Base-by-base conservation (phyloP, 2,888 invertebrate species). In the Drosophila neonasuta region DNA sequence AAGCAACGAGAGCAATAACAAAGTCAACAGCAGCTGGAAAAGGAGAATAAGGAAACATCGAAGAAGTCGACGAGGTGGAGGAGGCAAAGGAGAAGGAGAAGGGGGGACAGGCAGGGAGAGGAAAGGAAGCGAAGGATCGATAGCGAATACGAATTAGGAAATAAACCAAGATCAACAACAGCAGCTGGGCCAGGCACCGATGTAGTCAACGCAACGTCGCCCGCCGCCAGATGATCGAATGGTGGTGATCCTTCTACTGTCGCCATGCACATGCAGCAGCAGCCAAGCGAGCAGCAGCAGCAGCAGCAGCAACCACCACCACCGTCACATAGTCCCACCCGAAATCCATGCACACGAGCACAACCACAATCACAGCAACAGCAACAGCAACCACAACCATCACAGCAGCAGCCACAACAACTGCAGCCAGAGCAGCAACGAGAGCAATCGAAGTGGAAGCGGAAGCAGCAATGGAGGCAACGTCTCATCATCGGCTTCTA, bases 211-310 rank as follows among this genome's bases (percentile, higher is more conserved):
- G 74, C 80, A 59, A 66, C 51, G 74, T 65, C 46, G 62, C 13
- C 70, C 79, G 78, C 70, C 66, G 78, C 88, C 90, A 90, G 89
- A 91, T 91, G 90, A 90, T 90, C 91, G 91, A 90, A 91, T 91
- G 91, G 91, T 91, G 90, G 91, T 91, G 89, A 91, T 91, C 90
- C 89, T 91, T 88, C 87, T 91, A 88, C 89, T 91, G 87, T 88
- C 90, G 88, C 90, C 90, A 89, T 90, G 88, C 88, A 83, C 80
- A 58, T 83, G 86, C 86, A 85, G 80, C 82, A 71, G 71, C 82
- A 71, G 71, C 56, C 78, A 73, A 82, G 24, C 24, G 24, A 79
- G 79, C 84, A 79, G 78, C 83, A 80, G 68, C 82, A 66, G 62
- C 36, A 36, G 36, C 36, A 36, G 36, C 79, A 73, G 49, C 79